Base-by-base conservation (phyloP, 2,888 invertebrate species). In the Stenurella melanura region DNA sequence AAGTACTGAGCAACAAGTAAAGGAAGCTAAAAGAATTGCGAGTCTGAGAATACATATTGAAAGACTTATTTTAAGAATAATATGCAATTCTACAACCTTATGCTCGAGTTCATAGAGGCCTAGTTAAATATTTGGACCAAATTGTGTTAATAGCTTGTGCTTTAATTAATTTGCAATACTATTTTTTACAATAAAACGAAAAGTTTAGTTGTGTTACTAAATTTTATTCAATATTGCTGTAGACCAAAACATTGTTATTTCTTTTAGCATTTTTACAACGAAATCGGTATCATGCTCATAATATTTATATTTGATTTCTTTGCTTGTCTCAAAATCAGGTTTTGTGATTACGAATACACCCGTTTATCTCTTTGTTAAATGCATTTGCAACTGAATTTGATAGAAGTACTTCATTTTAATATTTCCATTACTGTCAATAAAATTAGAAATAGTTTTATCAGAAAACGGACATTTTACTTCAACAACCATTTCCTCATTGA, bases 1-100 rank as follows among this genome's bases (percentile, higher is more conserved):
- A 68, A 63, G 66, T 11, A 56, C 73, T 1, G 81, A 81, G 69
- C 64, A 76, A 34, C 30, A 34, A 34, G 30, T 34, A 34, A 34
- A 34, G 30, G 30, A 34, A 34, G 76, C 78, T n/a, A 83, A 79
- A 69, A 60, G 69, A 50, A 50, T 50, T n/a, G 50, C n/a, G n/a
- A 50, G 50, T 50, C n/a, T 50, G n/a, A 42, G 42, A 42, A 84
- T 83, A 42, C 83, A 85, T 72, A 77, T 85, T 66, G 83, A 85
- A 78, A 68, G 84, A n/a, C n/a, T 81, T 4, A 84, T 85, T 50
- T 54, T 77, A 11, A 77, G 82, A 50, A 57, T 84, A 60, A 56
- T 83, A 76, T 74, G 30, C 57, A 9, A 74, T 82, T 54, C 71
- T 34, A 34, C 56, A 72, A 72, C 79, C 82, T 0, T 76, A 82